Conservation (phyloP, 2,888 invertebrate species). For the Stenurella melanura region DNA sequence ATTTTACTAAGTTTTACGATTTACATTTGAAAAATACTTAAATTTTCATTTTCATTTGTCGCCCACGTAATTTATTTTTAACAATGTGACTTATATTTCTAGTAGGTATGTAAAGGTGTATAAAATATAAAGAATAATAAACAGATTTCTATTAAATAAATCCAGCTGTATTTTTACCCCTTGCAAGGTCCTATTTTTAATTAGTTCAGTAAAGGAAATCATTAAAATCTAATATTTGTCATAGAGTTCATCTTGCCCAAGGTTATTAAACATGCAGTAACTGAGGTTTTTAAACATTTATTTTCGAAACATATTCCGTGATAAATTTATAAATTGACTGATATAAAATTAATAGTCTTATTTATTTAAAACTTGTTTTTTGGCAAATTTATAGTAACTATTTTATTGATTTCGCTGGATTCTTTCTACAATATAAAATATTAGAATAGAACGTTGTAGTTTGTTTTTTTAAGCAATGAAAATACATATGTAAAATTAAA, state of each 20-base stretch:
- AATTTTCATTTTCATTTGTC: slow-evolving; percentile 33
- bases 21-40: slow-evolving; percentile 9
- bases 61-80: slow-evolving; percentile 43
- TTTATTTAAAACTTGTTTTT: background rate
- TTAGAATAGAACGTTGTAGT: background rate
- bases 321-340: background rate
- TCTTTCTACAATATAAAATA: background rate
- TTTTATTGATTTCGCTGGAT: background rate
- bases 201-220: background rate
- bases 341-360: background rate
- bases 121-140: slow-evolving; percentile 7
- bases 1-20: background rate
- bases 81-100: slow-evolving; percentile 40
- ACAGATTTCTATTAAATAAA: background rate
- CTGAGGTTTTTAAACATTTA: background rate
- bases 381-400: background rate
- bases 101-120: slow-evolving; percentile 32
- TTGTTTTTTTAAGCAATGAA: no score
- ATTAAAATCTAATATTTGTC: slow-evolving; percentile 19
- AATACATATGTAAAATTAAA: no score
- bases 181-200: background rate
- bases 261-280: background rate
- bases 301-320: background rate
- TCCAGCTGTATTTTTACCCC: background rate
- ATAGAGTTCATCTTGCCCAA: background rate